Evolutionary conservation across 2,797 vertebrate species (phyloP).

Genomic region (Rhadinocentrus ornatus): DNA sequence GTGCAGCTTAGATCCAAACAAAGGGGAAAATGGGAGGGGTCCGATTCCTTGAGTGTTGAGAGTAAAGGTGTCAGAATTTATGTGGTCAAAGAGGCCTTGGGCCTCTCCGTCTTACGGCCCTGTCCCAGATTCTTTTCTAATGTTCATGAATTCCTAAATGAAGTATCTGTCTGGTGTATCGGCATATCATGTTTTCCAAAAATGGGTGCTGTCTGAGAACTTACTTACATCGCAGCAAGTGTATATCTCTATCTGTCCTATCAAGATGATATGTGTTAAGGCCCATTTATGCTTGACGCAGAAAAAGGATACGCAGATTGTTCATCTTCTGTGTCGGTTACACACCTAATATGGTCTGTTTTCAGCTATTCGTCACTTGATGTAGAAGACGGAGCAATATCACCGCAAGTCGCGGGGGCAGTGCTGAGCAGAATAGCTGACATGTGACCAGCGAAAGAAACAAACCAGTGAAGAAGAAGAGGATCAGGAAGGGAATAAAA

Average conservation of each 20-base stretch:
- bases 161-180: background rate
- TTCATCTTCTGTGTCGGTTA: no score
- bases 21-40: background rate
- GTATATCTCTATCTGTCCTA: background rate
- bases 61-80: background rate
- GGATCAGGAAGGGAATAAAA: no score
- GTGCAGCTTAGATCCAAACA: conserved; percentile 1
- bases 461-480: no score
- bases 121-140: background rate
- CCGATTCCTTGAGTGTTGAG: background rate
- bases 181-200: background rate
- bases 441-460: no score
- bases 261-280: background rate
- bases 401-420: no score
- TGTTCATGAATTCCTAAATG: background rate
- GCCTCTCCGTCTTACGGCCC: background rate
- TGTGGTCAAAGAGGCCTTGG: background rate
- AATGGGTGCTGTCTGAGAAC: background rate
- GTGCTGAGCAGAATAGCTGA: no score
- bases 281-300: no score
- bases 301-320: no score
- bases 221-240: background rate
- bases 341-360: no score
- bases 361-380: no score
- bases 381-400: no score